Evolutionary conservation across 1,140 invertebrate species (phyloP).

Genomic region (Acyrthosiphon pisum): DNA sequence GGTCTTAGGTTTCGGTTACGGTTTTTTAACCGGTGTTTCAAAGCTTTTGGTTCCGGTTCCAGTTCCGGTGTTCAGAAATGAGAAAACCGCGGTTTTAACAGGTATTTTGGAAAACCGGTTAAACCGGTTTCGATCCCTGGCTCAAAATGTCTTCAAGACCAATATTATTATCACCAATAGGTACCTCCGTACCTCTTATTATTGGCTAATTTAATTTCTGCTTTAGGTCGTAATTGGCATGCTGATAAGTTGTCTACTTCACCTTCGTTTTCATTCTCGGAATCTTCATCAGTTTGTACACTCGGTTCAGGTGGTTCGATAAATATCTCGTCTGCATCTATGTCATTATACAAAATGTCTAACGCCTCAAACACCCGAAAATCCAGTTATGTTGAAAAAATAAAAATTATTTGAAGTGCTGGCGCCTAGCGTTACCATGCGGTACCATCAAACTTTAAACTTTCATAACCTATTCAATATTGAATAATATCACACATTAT

Average conservation of each 20-base stretch:
- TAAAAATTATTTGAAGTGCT: background rate
- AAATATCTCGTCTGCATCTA: background rate
- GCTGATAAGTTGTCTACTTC: constrained; percentile 9
- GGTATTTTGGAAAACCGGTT: too few relatives aligned
- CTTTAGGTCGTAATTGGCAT: background rate
- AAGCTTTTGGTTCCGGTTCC: too few relatives aligned
- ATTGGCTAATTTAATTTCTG: background rate
- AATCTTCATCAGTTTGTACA: background rate
- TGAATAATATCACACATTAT: background rate
- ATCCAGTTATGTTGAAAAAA: background rate
- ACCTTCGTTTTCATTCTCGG: background rate
- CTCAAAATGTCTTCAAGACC: too few relatives aligned
- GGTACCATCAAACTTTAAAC: constrained; percentile 1
- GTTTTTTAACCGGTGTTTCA: too few relatives aligned
- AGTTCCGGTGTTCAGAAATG: too few relatives aligned
- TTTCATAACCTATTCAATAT: constrained; percentile 4
- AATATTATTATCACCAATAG: background rate
- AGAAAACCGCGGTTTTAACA: too few relatives aligned
- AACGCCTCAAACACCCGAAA: background rate
- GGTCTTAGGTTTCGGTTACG: too few relatives aligned
- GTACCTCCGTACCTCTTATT: background rate
- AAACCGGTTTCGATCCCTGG: too few relatives aligned
- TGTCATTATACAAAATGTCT: background rate
- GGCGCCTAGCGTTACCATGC: background rate
- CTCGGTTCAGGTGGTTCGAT: background rate